A percentile compares a stretch with the other conserved stretches of the same genome.
Evolutionary conservation across 2,113 vertebrate genomes (phyloP).

Genomic region (Oncorhynchus masou): DNA sequence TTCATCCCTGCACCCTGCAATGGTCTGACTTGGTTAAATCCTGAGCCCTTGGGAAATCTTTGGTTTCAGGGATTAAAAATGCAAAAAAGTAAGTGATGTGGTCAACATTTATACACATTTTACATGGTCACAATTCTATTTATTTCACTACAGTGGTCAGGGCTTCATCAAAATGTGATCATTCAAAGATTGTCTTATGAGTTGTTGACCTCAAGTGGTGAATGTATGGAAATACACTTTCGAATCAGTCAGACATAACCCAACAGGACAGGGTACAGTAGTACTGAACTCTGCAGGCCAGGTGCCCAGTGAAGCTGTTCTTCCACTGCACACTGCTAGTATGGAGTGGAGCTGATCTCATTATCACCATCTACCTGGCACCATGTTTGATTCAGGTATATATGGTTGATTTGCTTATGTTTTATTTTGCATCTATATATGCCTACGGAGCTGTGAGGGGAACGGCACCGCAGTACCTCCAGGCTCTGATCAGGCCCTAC

Average conservation of each 20-base stretch:
- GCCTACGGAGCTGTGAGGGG: no score
- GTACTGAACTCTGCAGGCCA: not conserved
- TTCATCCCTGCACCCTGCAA: not conserved
- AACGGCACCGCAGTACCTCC: no score
- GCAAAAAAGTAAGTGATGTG: no score
- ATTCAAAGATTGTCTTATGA: not conserved
- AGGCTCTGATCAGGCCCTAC: no score
- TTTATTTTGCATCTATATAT: no score
- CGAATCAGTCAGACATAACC: not conserved
- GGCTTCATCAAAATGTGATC: no score
- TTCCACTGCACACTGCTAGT: not conserved
- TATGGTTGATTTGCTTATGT: no score
- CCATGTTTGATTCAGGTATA: not conserved
- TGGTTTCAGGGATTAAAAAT: no score
- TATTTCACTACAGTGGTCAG: not conserved
- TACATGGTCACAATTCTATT: no score
- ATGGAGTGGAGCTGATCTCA: not conserved
- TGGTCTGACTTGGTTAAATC: not conserved
- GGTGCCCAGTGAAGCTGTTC: not conserved
- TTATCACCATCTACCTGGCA: not conserved
- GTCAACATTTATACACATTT: no score
- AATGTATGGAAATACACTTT: accelerated
- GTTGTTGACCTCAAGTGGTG: constrained; percentile 48
- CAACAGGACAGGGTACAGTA: not conserved
- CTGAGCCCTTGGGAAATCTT: not conserved